These are phyloP conservation scores for Tauraco erythrolophus DNA, from an alignment of 2,113 vertebrate genomes.

Conservation along the genomic window DNA sequence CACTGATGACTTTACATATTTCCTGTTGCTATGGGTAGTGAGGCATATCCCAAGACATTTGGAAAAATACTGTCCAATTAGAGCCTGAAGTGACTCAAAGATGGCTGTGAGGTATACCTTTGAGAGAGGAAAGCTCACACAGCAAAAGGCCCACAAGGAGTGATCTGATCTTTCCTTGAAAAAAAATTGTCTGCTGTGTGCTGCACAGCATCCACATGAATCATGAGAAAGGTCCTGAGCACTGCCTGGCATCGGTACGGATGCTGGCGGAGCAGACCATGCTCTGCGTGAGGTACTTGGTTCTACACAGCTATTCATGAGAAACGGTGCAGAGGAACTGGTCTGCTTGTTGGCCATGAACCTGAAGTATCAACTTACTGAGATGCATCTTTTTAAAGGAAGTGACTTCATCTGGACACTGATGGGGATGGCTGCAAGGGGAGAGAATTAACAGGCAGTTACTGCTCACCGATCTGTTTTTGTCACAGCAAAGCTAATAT, in stretches of 20 bases:
- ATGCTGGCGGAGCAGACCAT: neutral
- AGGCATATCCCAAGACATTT: neutral
- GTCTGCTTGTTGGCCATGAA: neutral
- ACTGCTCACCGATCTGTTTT: neutral
- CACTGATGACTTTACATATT: neutral
- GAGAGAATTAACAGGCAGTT: neutral
- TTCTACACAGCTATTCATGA: neutral
- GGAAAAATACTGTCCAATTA: neutral
- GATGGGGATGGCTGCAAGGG: neutral
- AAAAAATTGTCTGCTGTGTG: neutral
- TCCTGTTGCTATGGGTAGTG: neutral
- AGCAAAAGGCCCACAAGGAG: neutral
- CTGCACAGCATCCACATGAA: neutral
- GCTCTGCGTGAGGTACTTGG: accelerated
- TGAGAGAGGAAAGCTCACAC: neutral
- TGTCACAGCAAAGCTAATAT: neutral
- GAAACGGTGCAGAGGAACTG: neutral
- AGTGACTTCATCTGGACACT: neutral
- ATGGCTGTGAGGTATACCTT: neutral
- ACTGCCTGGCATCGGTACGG: accelerated
- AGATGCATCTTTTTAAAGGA: neutral
- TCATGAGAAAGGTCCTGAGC: neutral
- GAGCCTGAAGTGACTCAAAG: neutral
- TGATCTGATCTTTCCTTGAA: neutral
- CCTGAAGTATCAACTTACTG: neutral